Evolutionary conservation across 37 sponge, comb jelly and placozoan species (phyloP).

Genomic region (Haliclona indistincta): DNA sequence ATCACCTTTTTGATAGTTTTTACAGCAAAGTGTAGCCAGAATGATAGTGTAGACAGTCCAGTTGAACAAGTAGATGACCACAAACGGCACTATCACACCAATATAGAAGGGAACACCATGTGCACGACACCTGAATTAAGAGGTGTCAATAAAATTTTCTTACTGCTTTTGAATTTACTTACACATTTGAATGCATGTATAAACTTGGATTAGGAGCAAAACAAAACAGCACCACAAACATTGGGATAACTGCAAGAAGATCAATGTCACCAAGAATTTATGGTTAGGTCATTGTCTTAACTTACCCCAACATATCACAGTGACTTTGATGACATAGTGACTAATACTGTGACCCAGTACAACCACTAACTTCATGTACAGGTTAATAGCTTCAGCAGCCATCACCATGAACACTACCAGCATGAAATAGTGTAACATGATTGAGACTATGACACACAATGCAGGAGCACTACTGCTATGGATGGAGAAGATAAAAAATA

Average conservation of each 20-base stretch:
- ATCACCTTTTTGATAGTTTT: not conserved
- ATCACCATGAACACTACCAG: slow-evolving; percentile 32
- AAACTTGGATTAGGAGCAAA: not conserved
- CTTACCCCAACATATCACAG: slow-evolving; percentile 46
- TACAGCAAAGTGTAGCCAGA: not conserved
- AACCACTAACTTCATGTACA: slow-evolving; percentile 39
- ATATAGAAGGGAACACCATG: not conserved
- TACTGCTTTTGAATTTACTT: no score
- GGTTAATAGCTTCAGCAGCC: slow-evolving; percentile 56
- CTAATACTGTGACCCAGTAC: slow-evolving; percentile 18
- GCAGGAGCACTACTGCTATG: not conserved
- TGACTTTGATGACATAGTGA: slow-evolving; percentile 18
- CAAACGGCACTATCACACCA: slow-evolving; percentile 1
- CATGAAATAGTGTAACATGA: slow-evolving; percentile 56
- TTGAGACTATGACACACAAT: slow-evolving; percentile 23
- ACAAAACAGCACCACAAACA: not conserved
- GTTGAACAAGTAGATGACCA: slow-evolving; percentile 2
- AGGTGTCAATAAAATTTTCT: no score
- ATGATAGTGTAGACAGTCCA: slow-evolving; percentile 1
- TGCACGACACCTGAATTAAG: slow-evolving; percentile 8
- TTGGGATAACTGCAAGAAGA: slow-evolving; percentile 5
- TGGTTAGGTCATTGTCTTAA: slow-evolving; percentile 6
- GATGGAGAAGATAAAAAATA: slow-evolving; percentile 24
- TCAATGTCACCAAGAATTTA: no score
- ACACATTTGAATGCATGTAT: slow-evolving; percentile 3